Percentiles rank a stretch among this genome's conserved stretches.
phyloP scores from a whole-genome alignment of 1,140 invertebrate species.

The Vanessa tameamea region DNA sequence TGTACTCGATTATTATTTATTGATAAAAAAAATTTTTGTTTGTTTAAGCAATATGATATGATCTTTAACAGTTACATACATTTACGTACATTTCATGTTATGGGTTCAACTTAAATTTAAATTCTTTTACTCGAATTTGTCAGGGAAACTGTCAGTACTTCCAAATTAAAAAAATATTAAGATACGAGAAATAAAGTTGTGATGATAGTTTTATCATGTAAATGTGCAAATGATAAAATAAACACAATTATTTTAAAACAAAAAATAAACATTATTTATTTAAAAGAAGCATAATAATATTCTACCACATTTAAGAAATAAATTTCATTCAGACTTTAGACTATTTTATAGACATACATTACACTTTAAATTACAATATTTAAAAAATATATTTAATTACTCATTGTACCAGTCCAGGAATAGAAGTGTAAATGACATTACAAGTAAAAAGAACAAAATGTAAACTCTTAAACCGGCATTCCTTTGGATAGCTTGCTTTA shows the following conservation, averaged over 20 bases:
- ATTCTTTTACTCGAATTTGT: too few relatives aligned
- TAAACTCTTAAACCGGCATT: conserved; percentile 96
- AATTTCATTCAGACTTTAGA: not conserved
- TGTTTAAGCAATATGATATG: too few relatives aligned
- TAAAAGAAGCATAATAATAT: not conserved
- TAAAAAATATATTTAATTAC: conserved; percentile 75
- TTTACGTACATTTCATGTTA: too few relatives aligned
- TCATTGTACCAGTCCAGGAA: conserved; percentile 99
- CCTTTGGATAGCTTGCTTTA: conserved; percentile 96
- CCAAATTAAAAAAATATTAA: too few relatives aligned
- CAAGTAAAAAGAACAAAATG: conserved; percentile 96
- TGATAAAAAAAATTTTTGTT: too few relatives aligned
- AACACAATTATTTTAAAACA: not conserved
- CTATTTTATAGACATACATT: not conserved
- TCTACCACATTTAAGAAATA: not conserved
- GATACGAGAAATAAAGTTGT: too few relatives aligned
- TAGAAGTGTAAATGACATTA: conserved; percentile 96
- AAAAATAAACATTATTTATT: not conserved
- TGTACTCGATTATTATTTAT: too few relatives aligned
- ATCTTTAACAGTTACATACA: too few relatives aligned
- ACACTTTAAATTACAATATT: not conserved
- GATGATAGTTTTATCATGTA: too few relatives aligned
- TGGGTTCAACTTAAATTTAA: too few relatives aligned
- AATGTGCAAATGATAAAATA: too few relatives aligned
- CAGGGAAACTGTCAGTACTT: too few relatives aligned